Evolutionary conservation across 2,888 invertebrate genomes (phyloP), one percentile per base, ranked within the genome.

Genomic region (Busseola fusca): DNA sequence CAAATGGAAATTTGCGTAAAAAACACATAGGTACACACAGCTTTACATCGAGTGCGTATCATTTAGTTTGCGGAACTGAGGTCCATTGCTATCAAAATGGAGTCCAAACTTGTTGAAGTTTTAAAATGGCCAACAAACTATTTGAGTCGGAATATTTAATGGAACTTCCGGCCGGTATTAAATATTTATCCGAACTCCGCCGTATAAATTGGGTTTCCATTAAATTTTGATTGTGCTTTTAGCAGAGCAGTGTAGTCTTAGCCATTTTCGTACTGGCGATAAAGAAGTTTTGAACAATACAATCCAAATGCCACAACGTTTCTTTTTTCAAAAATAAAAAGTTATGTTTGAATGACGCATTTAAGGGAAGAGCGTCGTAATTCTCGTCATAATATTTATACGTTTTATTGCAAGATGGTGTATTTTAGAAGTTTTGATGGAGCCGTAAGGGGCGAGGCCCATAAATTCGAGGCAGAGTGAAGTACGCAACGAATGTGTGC

Each of bases 1-100:
- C 92, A 91, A 92, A 93, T 92, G 93, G 89, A 91, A 92, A 94
- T 94, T 94, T 94, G 88, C 93, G 94, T 95, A 91, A 93, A 94
- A 93, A 93, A 83, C 75, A 73, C 59, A 91, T 90, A 91, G 88
- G 89, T 91, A 86, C 81, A 74, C 83, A 87, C 74, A 78, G 81
- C 69, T 86, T 87, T 84, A 86, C 85, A 84, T 74, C 76, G 74
- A 73, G 66, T 79, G 72, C 78, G 78, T 73, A 82, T 78, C 66
- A 68, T 82, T 84, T 81, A 84, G 83, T 87, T 83, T 75, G 71
- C 67, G 64, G 48, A 73, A 65, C 69, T 72, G 70, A 78, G 62
- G 68, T 72, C 72, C 69, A 72, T 77, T 65, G 64, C 72, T 78
- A 75, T 76, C 80, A 78, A 86, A 86, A 87, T 84, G 82, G 72